Evolutionary conservation across 2,888 invertebrate species (phyloP), one percentile per base, ranked within the genome.

Genomic region (Eueremaeus valkanovi): DNA sequence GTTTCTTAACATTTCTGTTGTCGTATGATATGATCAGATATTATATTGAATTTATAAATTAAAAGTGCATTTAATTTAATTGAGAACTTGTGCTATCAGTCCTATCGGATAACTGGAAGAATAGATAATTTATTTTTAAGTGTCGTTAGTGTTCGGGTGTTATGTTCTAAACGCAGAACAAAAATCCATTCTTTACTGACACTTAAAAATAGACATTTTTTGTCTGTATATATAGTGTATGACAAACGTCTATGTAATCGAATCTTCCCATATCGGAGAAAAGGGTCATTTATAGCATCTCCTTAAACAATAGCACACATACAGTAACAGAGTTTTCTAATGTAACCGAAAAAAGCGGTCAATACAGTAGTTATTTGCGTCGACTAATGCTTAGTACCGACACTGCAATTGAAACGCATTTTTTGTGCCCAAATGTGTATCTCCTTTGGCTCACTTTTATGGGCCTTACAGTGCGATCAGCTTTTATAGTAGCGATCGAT

Each of bases 401-500:
- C 58, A 31, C 29, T 58, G 21, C 21, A 55, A 49, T 18, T 21
- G n/a, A 49, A n/a, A n/a, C 49, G 18, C 21, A 49, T 49, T 49
- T 40, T 49, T 49, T 49, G 49, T 27, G 27, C 11, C 55, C 55
- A 55, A 55, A 27, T 27, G 24, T 55, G 55, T 55, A 24, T 55
- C 13, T 27, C 24, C 24, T 27, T 13, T 55, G 21, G n/a, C n/a
- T n/a, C n/a, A n/a, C n/a, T n/a, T n/a, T 27, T 55, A 24, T 24
- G 21, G 55, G 27, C 24, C 11, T 55, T 24, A 24, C 27, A 55
- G 21, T 55, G 55, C 21, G 13, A 13, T 55, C 11, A 13, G 16
- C 27, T 55, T 13, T 55, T 55, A 55, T 55, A 55, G 55, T 27
- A 55, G 9, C 6, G 55, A 55, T 55, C 55, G 55, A 55, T 55